Percentiles rank a stretch among this genome's conserved stretches.
phyloP scores from a whole-genome alignment of 2,113 vertebrate species.

The Larimichthys polyactis region DNA sequence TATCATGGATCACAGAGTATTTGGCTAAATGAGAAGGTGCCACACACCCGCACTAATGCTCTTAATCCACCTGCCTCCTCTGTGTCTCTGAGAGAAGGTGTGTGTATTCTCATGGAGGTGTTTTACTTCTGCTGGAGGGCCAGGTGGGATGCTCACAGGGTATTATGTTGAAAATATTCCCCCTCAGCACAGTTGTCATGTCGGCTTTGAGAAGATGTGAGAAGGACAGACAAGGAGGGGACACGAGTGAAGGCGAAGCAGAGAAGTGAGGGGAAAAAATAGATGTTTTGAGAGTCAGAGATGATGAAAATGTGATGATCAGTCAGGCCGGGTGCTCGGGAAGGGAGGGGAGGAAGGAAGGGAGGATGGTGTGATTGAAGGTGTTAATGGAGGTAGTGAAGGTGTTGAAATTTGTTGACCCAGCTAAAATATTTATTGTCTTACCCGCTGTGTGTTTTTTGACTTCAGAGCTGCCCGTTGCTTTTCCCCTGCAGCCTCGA shows the following conservation, averaged over 20 bases:
- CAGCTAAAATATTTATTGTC: constrained; percentile 46
- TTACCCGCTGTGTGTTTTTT: constrained; percentile 27
- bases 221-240: neutral
- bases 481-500: constrained; percentile 6
- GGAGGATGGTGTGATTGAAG: constrained; percentile 8
- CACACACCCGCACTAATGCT: constrained; percentile 52
- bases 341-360: constrained; percentile 14
- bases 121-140: constrained; percentile 8
- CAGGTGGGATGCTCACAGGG: constrained; percentile 5
- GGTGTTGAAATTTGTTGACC: constrained; percentile 48
- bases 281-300: neutral
- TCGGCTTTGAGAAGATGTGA: constrained; percentile 17
- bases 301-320: constrained; percentile 9
- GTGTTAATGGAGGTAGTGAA: neutral
- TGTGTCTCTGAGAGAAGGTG: constrained; percentile 51
- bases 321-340: constrained; percentile 3
- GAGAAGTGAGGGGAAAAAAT: neutral
- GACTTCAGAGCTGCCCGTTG: neutral
- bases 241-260: neutral
- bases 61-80: constrained; percentile 73
- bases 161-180: constrained; percentile 29
- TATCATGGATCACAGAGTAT: constrained; percentile 56
- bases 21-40: constrained; percentile 58
- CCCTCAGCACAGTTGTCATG: neutral
- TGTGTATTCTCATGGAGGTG: constrained; percentile 45